Base-by-base conservation (phyloP, 2,888 invertebrate species). In the Harpalus rufipes region DNA sequence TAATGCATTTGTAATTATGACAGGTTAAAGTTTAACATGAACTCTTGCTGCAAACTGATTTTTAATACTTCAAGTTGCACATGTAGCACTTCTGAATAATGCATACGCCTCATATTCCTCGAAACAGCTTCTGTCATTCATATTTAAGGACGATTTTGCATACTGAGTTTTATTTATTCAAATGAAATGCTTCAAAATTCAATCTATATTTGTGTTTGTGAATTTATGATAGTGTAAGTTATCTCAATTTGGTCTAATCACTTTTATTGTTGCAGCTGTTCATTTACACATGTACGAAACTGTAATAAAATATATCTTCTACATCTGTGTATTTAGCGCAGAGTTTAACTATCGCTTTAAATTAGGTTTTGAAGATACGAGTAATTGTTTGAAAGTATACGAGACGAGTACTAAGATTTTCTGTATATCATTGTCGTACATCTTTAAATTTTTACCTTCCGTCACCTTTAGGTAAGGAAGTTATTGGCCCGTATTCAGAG, bases 1-100 rank as follows among this genome's bases (percentile, higher is more conserved):
- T 51, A 51, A 51, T 51, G 44, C 44, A 51, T 51, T 51, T 51
- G 44, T 51, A 51, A 51, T 51, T 51, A 51, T 51, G 44, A 51
- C 44, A 6, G 12, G 44, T 51, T 51, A 51, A 12, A 51, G 10
- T 51, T 51, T 8, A 12, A 2, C 44, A 51, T 51, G 44, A 51
- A 51, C 44, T 51, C 44, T 8, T 0, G 44, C 44, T 1, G 44
- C 7, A 51, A 51, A 51, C 44, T 51, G 44, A 51, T 51, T 51
- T 51, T 51, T 51, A 51, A 51, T 51, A 12, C 44, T 51, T 32
- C 3, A 51, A 8, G 44, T 51, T 51, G 44, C 44, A 10, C 44
- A 10, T 51, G 44, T 12, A 51, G 12, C 44, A 51, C 12, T 51
- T 8, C 12, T 51, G 44, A 51, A 51, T 51, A 51, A 51, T 51